A percentile compares a stretch with the other conserved stretches of the same genome.
These are phyloP conservation scores for Sarcophaga carnaria DNA, from an alignment of 2,888 invertebrate genomes.

Conservation along the genomic window DNA sequence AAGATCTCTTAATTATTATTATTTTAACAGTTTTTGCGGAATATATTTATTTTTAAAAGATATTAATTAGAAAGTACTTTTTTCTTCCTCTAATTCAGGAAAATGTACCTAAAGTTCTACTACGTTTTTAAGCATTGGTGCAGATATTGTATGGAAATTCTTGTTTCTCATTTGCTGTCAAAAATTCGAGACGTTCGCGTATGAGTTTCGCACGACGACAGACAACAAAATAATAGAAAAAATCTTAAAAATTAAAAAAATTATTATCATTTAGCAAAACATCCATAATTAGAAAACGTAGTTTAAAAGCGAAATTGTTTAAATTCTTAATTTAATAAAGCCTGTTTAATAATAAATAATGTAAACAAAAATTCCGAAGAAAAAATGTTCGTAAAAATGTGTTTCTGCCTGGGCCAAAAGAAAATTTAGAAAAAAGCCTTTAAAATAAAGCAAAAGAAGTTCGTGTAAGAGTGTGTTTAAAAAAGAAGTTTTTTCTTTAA, in stretches of 20 bases:
- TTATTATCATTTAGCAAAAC: background rate
- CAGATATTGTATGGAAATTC: conserved; percentile 25
- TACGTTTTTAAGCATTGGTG: conserved; percentile 34
- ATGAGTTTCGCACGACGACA: conserved; percentile 58
- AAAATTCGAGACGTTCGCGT: conserved; percentile 69
- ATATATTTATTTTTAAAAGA: background rate
- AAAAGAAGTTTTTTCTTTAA: conserved; percentile 10
- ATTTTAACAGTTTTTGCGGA: background rate
- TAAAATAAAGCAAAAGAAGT: background rate
- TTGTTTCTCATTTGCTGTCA: conserved; percentile 71
- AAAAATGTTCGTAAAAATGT: conserved; percentile 30
- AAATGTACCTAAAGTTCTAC: background rate
- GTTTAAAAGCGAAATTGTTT: conserved; percentile 41
- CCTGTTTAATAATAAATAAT: background rate
- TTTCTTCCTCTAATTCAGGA: background rate
- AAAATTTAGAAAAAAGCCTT: background rate
- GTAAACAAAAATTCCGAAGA: conserved; percentile 1
- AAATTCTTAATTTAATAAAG: background rate
- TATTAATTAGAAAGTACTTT: background rate
- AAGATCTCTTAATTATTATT: background rate
- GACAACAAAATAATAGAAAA: conserved; percentile 30
- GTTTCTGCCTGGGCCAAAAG: background rate
- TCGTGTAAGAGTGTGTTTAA: conserved; percentile 12
- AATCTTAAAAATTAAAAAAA: conserved; percentile 22
- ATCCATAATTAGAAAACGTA: conserved; percentile 44